These are phyloP conservation scores for Xenopus petersii DNA, from an alignment of 2,797 vertebrate genomes.

Conservation along the genomic window DNA sequence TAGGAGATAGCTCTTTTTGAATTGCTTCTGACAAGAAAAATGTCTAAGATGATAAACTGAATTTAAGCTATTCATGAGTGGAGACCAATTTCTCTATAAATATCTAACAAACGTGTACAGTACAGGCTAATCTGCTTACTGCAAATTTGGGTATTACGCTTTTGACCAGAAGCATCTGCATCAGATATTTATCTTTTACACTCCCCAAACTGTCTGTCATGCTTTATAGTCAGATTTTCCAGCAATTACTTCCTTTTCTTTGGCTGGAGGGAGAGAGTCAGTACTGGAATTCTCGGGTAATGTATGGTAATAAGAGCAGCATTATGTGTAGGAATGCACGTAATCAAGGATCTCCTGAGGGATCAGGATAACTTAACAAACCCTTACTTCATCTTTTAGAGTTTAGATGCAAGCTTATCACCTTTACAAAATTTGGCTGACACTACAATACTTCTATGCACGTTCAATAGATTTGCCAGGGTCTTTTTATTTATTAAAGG, in stretches of 20 bases:
- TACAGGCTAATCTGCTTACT: no score
- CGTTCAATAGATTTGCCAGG: no score
- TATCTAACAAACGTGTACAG: no score
- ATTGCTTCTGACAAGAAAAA: no score
- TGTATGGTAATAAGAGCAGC: conserved; percentile 23
- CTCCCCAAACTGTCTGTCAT: conserved; percentile 19
- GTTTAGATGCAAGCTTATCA: conserved; percentile 16
- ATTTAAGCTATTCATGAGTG: no score
- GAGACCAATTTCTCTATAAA: no score
- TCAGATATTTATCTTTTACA: conserved; percentile 13
- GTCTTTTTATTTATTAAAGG: no score
- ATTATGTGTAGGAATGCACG: conserved; percentile 38
- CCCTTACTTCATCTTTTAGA: conserved; percentile 12
- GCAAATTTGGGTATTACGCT: neutral
- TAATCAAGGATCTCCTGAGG: conserved; percentile 27
- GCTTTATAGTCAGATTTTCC: conserved; percentile 55
- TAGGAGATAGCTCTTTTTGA: no score
- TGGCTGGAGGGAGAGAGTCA: conserved; percentile 19
- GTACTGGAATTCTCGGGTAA: conserved; percentile 18
- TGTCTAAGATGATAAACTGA: no score
- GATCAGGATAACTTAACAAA: conserved; percentile 19
- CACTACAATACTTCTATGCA: conserved; percentile 14
- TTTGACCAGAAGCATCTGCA: neutral
- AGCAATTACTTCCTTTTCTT: conserved; percentile 35
- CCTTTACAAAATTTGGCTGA: conserved; percentile 6